Evolutionary conservation across 2,113 vertebrate species (phyloP), one percentile per base, ranked within the genome.

Genomic region (Vicugna pacos): DNA sequence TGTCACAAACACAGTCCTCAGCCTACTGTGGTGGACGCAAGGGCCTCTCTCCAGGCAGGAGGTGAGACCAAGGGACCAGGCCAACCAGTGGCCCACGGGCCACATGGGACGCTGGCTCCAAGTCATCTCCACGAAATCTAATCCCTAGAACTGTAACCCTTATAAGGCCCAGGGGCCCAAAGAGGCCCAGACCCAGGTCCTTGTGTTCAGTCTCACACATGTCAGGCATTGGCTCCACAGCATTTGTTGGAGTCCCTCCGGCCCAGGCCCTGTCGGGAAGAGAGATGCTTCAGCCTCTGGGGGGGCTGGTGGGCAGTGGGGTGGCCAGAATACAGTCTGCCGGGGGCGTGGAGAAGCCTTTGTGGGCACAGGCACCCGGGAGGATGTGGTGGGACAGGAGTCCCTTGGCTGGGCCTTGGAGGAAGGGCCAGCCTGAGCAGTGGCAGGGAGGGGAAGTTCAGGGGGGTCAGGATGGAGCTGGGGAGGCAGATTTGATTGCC

Each of bases 101-200:
- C 69, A 26, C 3, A 0, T 6, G n/a, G 38, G 20, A 56, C 7
- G 2, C 46, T 1, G 6, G n/a, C 46, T 69, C 69, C 1, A 0
- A 32, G 46, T 69, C 48, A 38, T 13, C 10, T 48, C 42, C 30
- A 0, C 35, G 60, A 58, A 70, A 28, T 32, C 67, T 26, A 0
- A 20, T 46, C 54, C 35, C 73, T 17, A 9, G 15, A 76, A 16
- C 81, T 10, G 10, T 46, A 13, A 62, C 58, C 48, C 15, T 38
- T 24, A 4, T 38, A 69, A 82, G 83, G 79, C 64, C 35, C 92
- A 16, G 69, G 67, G 56, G 24, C 35, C 48, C 24, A 17, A 17
- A 35, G 92, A 65, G 65, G 46, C 54, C 54, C 38, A 52, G 56
- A 32, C 9, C 87, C 76, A 42, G 46, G 77, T 16, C 69, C 28